These are phyloP conservation scores for Xestia c-nigrum DNA, from an alignment of 2,888 invertebrate species.

Conservation along the genomic window DNA sequence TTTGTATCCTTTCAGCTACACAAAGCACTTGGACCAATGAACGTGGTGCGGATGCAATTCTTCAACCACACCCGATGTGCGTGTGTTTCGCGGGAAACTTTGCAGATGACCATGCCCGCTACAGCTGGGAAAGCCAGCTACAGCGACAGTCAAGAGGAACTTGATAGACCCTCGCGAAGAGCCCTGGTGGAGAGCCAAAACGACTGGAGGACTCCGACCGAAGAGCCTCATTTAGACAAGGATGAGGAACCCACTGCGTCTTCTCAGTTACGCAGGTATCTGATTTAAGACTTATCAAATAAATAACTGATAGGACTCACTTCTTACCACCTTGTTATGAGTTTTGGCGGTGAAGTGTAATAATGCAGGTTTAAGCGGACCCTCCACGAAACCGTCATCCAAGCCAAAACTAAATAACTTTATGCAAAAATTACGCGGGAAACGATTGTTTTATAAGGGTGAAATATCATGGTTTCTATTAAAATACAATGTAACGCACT, in stretches of 20 bases:
- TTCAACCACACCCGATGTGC: conserved; percentile 86
- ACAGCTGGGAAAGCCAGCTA: conserved; percentile 65
- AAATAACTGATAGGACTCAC: neutral
- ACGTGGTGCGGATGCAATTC: conserved; percentile 81
- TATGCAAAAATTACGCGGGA: no score
- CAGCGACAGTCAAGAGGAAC: conserved; percentile 65
- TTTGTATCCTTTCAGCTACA: conserved; percentile 75
- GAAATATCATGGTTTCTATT: no score
- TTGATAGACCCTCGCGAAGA: conserved; percentile 60
- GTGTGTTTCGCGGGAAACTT: conserved; percentile 80
- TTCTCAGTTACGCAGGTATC: conserved; percentile 82
- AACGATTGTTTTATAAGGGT: no score
- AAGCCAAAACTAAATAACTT: no score
- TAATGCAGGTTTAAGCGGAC: neutral
- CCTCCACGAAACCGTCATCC: no score
- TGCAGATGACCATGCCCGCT: conserved; percentile 71
- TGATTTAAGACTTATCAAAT: neutral
- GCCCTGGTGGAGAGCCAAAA: conserved; percentile 70
- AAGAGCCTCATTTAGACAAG: conserved; percentile 74
- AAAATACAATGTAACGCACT: no score
- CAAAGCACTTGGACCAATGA: conserved; percentile 80
- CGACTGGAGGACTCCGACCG: conserved; percentile 78
- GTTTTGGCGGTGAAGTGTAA: neutral
- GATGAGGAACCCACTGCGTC: conserved; percentile 81
- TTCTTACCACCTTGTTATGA: neutral